Evolutionary conservation across 2,797 vertebrate genomes (phyloP), one percentile per base, ranked within the genome.

Genomic region (Danionella dracula): DNA sequence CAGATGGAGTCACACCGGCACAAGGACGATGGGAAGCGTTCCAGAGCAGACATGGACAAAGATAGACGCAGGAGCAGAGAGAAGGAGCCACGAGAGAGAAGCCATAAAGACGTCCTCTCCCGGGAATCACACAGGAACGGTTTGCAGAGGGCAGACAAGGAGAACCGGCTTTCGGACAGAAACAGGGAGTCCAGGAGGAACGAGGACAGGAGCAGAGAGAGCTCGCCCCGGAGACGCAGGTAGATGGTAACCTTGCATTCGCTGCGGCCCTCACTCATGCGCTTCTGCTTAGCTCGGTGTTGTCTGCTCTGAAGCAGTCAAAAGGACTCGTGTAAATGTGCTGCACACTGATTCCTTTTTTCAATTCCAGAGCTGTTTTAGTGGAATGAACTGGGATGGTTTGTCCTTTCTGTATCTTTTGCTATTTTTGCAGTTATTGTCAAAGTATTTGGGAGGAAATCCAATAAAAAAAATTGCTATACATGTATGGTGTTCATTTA

Each of bases 161-260:
- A 82, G 19, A 78, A 35, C 78, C 83, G 74, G 0, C 50, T 79
- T 2, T 78, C 80, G 10, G 84, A 88, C 23, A 85, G 82, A 41
- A 77, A 79, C 53, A 76, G 83, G 50, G 88, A 90, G 13, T 70
- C 81, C 19, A 81, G 82, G 55, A 89, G 35, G 73, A 77, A 54
- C 0, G 84, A 85, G 45, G 83, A 86, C 41, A 75, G 75, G 19
- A 77, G 71, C 44, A 85, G 82, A 54, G 88, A 88, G 19, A 78
- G 42, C 23, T 89, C 90, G 19, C 89, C 89, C 1, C 73, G 78
- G 13, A 79, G 85, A 60, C 81, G 82, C 66, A 89, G 85, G 78
- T 89, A 79, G 68, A 58, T 29, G 20, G 17, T 32, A 23, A 31
- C n/a, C 29, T n/a, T n/a, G n/a, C 10, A 42, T 54, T 54, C 48